These are phyloP conservation scores for Apis laboriosa DNA, from an alignment of 1,140 invertebrate species.

Conservation along the genomic window DNA sequence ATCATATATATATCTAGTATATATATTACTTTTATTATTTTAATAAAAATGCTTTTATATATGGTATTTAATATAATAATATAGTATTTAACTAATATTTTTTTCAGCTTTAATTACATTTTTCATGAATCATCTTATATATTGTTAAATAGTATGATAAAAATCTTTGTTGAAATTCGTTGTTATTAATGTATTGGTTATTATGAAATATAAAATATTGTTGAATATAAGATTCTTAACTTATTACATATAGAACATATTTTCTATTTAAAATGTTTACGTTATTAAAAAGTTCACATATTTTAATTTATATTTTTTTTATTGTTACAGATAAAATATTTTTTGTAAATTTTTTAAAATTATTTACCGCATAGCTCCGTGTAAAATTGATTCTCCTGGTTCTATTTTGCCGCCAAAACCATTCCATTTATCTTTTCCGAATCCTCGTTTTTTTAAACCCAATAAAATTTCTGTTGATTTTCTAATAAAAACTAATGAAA, in stretches of 20 bases:
- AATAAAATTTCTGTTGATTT: constrained; percentile 83
- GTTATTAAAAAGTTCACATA: background rate
- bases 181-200: constrained; percentile 59
- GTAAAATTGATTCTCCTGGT: constrained; percentile 83
- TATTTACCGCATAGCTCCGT: constrained; percentile 83
- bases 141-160: constrained; percentile 15
- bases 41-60: background rate
- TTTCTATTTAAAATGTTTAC: background rate
- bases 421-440: constrained; percentile 88
- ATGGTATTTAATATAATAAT: no score
- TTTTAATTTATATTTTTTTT: background rate
- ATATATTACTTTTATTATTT: no score
- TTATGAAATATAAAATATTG: constrained; percentile 55
- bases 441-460: constrained; percentile 88
- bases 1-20: background rate
- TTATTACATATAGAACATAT: background rate
- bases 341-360: background rate
- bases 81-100: constrained; percentile 1
- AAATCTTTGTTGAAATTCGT: constrained; percentile 40
- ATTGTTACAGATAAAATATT: background rate
- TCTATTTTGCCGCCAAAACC: constrained; percentile 92
- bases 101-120: constrained; percentile 11
- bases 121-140: constrained; percentile 30
- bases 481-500: constrained; percentile 84
- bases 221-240: constrained; percentile 41